Evolutionary conservation across 2,113 vertebrate genomes (phyloP).

Genomic region (Oxyruncus cristatus): DNA sequence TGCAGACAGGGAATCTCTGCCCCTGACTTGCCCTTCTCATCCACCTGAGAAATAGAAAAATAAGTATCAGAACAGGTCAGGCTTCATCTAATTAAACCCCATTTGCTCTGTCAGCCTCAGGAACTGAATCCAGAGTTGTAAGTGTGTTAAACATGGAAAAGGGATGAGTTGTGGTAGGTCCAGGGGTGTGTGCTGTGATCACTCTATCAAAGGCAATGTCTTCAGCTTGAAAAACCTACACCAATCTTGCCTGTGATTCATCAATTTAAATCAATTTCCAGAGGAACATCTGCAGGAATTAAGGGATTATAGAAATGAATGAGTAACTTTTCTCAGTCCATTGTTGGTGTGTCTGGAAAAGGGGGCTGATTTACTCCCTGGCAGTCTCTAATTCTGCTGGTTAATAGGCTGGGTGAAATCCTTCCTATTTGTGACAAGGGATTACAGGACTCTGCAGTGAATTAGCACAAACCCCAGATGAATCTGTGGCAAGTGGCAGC

Average conservation of each 20-base stretch:
- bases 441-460: constrained; percentile 26
- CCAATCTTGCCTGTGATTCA: not conserved
- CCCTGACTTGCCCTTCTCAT: not conserved
- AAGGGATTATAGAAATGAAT: constrained; percentile 47
- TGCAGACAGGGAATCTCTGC: not conserved
- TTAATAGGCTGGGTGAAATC: constrained; percentile 33
- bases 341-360: not conserved
- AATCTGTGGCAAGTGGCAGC: not conserved
- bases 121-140: not conserved
- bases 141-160: not conserved
- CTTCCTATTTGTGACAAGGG: constrained; percentile 12
- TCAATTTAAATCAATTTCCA: constrained; percentile 31
- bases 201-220: not conserved
- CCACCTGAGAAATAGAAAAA: not conserved
- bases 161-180: not conserved
- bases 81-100: not conserved
- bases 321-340: constrained; percentile 20
- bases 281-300: constrained; percentile 25
- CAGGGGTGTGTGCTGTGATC: not conserved
- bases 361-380: constrained; percentile 14
- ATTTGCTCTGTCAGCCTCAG: not conserved
- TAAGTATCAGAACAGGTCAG: not conserved
- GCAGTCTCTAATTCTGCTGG: constrained; percentile 21
- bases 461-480: not conserved
- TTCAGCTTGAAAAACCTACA: not conserved